A percentile compares a stretch with the other conserved stretches of the same genome.
These are phyloP conservation scores for Numenius arquata DNA, from an alignment of 2,113 vertebrate genomes.

Conservation along the genomic window DNA sequence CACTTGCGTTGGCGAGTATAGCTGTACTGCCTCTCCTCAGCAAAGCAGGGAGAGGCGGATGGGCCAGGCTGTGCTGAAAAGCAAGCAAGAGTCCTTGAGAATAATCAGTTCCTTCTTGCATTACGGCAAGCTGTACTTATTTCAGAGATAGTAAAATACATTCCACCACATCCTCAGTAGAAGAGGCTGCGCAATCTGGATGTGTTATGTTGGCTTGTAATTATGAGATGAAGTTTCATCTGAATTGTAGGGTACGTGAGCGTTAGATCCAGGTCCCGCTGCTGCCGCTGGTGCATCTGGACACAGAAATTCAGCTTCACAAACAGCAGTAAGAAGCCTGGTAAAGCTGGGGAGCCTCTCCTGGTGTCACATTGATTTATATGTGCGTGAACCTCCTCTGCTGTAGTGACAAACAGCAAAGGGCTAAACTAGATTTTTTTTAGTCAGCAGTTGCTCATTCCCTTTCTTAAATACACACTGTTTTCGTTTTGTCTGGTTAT, in stretches of 20 bases:
- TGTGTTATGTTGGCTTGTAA: not conserved
- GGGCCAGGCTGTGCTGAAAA: fast-evolving
- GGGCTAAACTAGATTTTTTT: not conserved
- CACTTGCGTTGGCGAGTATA: not conserved
- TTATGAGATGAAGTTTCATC: not conserved
- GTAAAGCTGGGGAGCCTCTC: not conserved
- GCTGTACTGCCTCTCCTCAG: not conserved
- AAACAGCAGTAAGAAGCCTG: not conserved
- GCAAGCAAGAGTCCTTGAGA: not conserved
- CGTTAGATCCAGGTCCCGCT: not conserved
- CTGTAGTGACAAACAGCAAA: not conserved
- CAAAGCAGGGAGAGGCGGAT: not conserved
- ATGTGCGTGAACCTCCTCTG: not conserved
- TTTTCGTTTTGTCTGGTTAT: not conserved
- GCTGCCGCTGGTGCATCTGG: not conserved
- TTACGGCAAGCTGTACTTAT: constrained; percentile 4
- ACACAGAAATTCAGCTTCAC: not conserved
- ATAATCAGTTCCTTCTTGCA: not conserved
- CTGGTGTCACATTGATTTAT: not conserved
- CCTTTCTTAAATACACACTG: not conserved
- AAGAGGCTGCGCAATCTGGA: not conserved
- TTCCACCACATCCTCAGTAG: not conserved
- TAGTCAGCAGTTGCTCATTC: not conserved
- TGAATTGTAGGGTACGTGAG: not conserved
- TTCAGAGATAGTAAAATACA: not conserved